A percentile compares a stretch with the other conserved stretches of the same genome.
These are phyloP conservation scores for Octonoba sinensis DNA, from an alignment of 2,888 invertebrate species.

Conservation along the genomic window DNA sequence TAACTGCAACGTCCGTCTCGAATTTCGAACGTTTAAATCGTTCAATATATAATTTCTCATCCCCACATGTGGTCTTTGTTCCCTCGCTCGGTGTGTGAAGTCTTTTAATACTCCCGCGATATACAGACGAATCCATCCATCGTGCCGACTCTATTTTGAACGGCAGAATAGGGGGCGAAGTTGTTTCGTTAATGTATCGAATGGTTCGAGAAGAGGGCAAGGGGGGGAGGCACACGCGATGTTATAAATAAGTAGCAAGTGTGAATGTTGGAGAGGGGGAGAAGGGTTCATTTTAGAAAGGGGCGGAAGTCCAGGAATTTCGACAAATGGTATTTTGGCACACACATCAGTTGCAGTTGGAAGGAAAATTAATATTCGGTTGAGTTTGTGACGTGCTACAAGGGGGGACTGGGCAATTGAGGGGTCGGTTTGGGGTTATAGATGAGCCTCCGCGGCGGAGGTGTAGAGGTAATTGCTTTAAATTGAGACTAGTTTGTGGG, in stretches of 20 bases:
- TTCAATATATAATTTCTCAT: slow-evolving; percentile 30
- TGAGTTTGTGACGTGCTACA: slow-evolving; percentile 45
- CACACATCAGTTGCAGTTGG: slow-evolving; percentile 42
- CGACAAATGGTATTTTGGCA: slow-evolving; percentile 55
- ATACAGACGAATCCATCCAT: slow-evolving; percentile 30
- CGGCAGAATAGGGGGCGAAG: slow-evolving; percentile 23
- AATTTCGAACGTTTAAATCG: slow-evolving; percentile 45
- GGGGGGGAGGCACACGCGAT: slow-evolving; percentile 18
- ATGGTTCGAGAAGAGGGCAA: slow-evolving; percentile 3
- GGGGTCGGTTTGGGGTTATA: slow-evolving; percentile 36
- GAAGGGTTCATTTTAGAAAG: slow-evolving; percentile 16
- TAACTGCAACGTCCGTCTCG: slow-evolving; percentile 46
- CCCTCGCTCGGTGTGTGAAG: background rate
- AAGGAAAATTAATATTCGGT: slow-evolving; percentile 42
- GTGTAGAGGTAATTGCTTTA: slow-evolving; percentile 57
- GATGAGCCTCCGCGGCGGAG: slow-evolving; percentile 29
- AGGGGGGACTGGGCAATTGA: background rate
- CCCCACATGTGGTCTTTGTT: slow-evolving; percentile 3
- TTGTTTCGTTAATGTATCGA: slow-evolving; percentile 31
- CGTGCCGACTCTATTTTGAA: slow-evolving; percentile 23
- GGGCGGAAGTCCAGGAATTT: slow-evolving; percentile 36
- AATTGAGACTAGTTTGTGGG: slow-evolving; percentile 56
- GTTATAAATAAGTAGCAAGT: slow-evolving; percentile 61
- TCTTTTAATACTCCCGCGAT: slow-evolving; percentile 30
- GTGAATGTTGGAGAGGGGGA: slow-evolving; percentile 32